Conservation (phyloP, 2,888 invertebrate genomes). For the Lycocerus yunnanus region DNA sequence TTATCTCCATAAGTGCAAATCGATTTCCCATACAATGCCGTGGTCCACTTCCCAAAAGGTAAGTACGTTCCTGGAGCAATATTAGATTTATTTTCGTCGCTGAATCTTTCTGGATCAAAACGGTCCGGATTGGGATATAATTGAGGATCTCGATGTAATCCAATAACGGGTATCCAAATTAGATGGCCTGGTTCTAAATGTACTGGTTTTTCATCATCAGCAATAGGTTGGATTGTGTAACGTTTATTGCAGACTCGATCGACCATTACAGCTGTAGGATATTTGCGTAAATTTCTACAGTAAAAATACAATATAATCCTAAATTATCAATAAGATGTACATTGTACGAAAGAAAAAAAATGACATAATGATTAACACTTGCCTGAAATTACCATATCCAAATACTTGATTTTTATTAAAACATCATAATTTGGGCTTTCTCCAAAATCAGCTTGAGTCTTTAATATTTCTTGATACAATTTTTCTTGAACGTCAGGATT, state of each 20-base stretch:
- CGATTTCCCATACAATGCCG: no score
- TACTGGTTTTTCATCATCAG: constrained; percentile 29
- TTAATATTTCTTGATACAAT: neutral
- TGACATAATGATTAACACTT: neutral
- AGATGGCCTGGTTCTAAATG: constrained; percentile 28
- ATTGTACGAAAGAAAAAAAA: no score
- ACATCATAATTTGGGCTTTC: neutral
- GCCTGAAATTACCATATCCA: constrained; percentile 3
- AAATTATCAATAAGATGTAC: no score
- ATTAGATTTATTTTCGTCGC: constrained; percentile 60
- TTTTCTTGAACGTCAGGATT: constrained; percentile 62
- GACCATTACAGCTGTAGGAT: constrained; percentile 37
- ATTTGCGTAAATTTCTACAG: constrained; percentile 41
- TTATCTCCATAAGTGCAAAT: no score
- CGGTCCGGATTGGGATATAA: constrained; percentile 44
- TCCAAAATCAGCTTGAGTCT: neutral
- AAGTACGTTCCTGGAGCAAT: constrained; percentile 53
- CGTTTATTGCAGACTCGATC: constrained; percentile 39
- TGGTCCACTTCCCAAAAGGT: no score
- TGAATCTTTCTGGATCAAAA: constrained; percentile 52
- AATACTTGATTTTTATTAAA: constrained; percentile 1
- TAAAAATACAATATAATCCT: no score
- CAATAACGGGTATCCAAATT: constrained; percentile 40
- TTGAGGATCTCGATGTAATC: constrained; percentile 42
- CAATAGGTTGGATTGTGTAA: constrained; percentile 35